Conservation (phyloP, 2,888 invertebrate species). For the Tillus elongatus region DNA sequence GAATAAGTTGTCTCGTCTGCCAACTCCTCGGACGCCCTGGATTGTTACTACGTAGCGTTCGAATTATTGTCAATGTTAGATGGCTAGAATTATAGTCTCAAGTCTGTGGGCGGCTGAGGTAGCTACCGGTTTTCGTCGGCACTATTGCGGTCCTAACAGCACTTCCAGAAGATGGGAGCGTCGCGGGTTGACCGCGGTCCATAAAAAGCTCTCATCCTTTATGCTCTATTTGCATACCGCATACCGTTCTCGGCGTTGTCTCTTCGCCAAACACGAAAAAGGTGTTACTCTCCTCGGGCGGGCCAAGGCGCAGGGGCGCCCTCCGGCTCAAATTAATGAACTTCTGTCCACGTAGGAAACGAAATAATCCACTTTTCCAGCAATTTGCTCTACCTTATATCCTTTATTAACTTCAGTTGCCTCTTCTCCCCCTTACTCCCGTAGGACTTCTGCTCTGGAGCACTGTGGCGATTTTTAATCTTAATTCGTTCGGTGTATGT, state of each 20-base stretch:
- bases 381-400: slow-evolving; percentile 40
- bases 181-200: slow-evolving; percentile 14
- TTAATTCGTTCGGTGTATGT: too few species aligned
- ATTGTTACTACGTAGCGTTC: too few species aligned
- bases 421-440: neutral
- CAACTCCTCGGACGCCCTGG: too few species aligned
- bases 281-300: slow-evolving; percentile 39
- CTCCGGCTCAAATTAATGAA: slow-evolving; percentile 41
- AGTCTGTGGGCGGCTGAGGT: slow-evolving; percentile 14
- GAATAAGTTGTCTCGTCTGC: too few species aligned
- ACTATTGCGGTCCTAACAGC: too few species aligned
- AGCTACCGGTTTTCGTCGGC: too few species aligned
- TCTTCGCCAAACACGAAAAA: slow-evolving; percentile 43
- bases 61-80: too few species aligned
- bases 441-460: neutral
- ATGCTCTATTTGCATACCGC: slow-evolving; percentile 42
- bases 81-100: too few species aligned
- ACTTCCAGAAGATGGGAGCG: neutral
- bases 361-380: slow-evolving; percentile 42
- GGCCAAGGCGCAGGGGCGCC: slow-evolving; percentile 20
- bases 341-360: slow-evolving; percentile 41
- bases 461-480: too few species aligned
- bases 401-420: slow-evolving; percentile 31
- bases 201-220: slow-evolving; percentile 33
- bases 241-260: slow-evolving; percentile 40